Percentiles rank a stretch among this genome's conserved stretches.
These are phyloP conservation scores for Scaptomyza reducta DNA, from an alignment of 2,888 invertebrate genomes.

Conservation along the genomic window DNA sequence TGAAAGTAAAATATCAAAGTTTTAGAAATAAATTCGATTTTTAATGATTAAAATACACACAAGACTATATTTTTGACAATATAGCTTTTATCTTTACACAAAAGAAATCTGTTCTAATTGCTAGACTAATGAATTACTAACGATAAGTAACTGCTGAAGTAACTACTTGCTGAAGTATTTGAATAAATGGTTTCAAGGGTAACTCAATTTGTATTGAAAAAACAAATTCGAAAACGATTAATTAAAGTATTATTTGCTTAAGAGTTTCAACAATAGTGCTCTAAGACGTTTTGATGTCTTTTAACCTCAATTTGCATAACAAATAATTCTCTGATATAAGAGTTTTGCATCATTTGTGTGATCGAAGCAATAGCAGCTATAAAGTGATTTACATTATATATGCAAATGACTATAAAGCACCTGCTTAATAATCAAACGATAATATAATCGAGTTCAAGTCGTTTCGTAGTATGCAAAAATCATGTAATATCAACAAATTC, in stretches of 20 bases:
- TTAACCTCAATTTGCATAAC: conserved; percentile 10
- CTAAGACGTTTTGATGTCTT: neutral
- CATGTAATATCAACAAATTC: conserved; percentile 19
- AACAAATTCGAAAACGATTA: neutral
- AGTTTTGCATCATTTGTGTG: neutral
- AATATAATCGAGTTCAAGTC: conserved; percentile 6
- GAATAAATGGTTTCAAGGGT: no score
- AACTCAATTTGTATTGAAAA: neutral
- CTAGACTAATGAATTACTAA: neutral
- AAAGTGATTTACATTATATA: conserved; percentile 31
- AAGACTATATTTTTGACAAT: no score
- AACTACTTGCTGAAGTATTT: neutral
- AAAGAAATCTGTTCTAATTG: neutral
- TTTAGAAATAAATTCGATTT: conserved; percentile 11
- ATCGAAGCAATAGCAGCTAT: conserved; percentile 1
- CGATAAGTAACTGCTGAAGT: neutral
- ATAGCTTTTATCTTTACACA: neutral
- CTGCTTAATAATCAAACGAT: conserved; percentile 23
- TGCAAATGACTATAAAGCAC: conserved; percentile 24
- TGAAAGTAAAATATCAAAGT: conserved; percentile 13
- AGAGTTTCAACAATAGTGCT: neutral
- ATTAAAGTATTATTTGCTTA: neutral
- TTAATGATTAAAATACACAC: neutral
- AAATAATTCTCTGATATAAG: conserved; percentile 1
- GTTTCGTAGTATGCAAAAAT: neutral